phyloP scores from a whole-genome alignment of 2,888 invertebrate genomes.

The Tillus elongatus region DNA sequence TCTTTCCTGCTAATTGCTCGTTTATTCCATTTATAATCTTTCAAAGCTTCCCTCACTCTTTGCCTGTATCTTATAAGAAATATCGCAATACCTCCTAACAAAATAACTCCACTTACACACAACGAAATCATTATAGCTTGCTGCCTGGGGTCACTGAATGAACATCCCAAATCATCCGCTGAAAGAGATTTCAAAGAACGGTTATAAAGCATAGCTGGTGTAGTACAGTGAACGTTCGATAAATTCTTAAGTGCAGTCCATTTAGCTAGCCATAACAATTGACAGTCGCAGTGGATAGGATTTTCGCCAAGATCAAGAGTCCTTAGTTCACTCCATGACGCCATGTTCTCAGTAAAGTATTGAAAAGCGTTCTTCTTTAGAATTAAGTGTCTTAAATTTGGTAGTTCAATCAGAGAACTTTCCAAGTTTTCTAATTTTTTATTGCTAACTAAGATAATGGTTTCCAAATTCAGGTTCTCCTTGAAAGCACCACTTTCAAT shows the following conservation, averaged over 20 bases:
- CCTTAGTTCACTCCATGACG: slow-evolving; percentile 68
- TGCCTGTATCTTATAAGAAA: slow-evolving; percentile 66
- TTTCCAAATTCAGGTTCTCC: slow-evolving; percentile 73
- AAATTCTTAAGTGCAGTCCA: slow-evolving; percentile 60
- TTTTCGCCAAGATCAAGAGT: slow-evolving; percentile 73
- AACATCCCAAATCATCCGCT: slow-evolving; percentile 72
- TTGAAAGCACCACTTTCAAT: slow-evolving; percentile 71
- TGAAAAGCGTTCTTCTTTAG: slow-evolving; percentile 70
- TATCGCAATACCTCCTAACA: slow-evolving; percentile 61
- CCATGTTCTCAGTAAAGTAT: slow-evolving; percentile 66
- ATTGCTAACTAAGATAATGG: slow-evolving; percentile 65
- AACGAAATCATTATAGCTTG: slow-evolving; percentile 72
- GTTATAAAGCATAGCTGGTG: slow-evolving; percentile 63
- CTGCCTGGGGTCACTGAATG: slow-evolving; percentile 67
- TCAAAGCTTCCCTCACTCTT: slow-evolving; percentile 70
- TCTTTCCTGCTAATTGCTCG: slow-evolving; percentile 65
- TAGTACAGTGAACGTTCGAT: slow-evolving; percentile 59
- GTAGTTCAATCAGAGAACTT: slow-evolving; percentile 66
- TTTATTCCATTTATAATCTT: slow-evolving; percentile 75
- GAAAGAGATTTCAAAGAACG: slow-evolving; percentile 58
- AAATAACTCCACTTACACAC: slow-evolving; percentile 63
- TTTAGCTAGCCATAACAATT: slow-evolving; percentile 69
- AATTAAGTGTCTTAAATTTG: slow-evolving; percentile 67
- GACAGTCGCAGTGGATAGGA: slow-evolving; percentile 73
- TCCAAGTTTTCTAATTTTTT: slow-evolving; percentile 64